phyloP scores from a whole-genome alignment of 2,888 invertebrate species.

The Griposia aprilina region DNA sequence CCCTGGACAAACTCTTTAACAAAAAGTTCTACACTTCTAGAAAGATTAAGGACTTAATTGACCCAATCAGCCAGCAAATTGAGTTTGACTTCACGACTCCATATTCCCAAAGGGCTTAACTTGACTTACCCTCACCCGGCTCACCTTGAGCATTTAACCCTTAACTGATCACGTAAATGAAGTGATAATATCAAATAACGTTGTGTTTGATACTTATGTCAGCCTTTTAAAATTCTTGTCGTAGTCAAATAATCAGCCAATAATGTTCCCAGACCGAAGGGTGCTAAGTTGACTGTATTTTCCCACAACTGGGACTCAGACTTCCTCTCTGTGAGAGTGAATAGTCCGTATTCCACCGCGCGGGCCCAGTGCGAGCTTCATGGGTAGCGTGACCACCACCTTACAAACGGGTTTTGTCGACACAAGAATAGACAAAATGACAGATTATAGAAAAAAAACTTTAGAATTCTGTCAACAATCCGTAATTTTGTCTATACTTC shows the following conservation, averaged over 20 bases:
- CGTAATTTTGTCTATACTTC: too few species aligned
- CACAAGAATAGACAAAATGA: too few species aligned
- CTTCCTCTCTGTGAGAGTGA: background rate
- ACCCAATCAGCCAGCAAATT: conserved; percentile 9
- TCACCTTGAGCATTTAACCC: conserved; percentile 12
- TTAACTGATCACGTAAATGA: background rate
- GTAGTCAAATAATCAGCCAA: background rate
- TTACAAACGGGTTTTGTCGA: too few species aligned
- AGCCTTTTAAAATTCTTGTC: too few species aligned
- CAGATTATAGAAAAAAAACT: too few species aligned
- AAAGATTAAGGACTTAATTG: background rate
- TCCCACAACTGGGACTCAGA: background rate
- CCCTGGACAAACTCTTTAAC: background rate
- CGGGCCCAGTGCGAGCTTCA: too few species aligned
- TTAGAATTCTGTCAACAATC: too few species aligned
- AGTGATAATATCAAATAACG: background rate
- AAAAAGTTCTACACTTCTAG: background rate
- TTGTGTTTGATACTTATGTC: too few species aligned
- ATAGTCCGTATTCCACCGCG: background rate
- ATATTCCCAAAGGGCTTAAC: conserved; percentile 23
- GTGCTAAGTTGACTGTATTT: background rate
- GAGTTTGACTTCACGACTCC: conserved; percentile 9
- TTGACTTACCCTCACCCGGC: conserved; percentile 9
- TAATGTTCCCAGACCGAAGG: too few species aligned
- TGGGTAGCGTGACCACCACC: too few species aligned